Base-by-base conservation (phyloP, 1,140 invertebrate genomes). In the Drosophila fuyamai region DNA sequence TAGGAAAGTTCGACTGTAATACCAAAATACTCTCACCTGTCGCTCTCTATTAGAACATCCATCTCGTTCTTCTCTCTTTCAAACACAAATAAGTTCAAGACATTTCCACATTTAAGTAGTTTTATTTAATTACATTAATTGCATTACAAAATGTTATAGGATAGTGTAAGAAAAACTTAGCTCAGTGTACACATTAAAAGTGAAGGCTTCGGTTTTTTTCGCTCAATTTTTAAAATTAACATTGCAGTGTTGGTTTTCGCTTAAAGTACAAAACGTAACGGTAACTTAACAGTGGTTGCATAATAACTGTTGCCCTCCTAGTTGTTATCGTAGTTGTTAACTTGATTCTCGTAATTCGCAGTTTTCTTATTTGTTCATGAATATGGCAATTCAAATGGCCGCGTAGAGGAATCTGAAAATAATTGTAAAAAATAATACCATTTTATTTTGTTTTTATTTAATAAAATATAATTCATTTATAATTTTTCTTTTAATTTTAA, bases 51-150 rank as follows among this genome's bases (percentile, higher is more conserved):
- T 66, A 44, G 38, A 66, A 6, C 9, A 16, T 12, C 14, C 36
- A n/a, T 44, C 38, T 60, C 27, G 5, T 12, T 43, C 10, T 27
- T 29, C 16, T 35, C 48, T 36, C 7, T 61, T 10, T 53, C 10
- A 13, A 62, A 0, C 16, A 7, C 12, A 55, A 66, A 60, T 27
- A 53, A 40, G 57, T 53, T 59, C 47, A 32, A 61, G 43, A 59
- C 12, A 58, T 60, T 51, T 57, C 47, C 65, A 76, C 72, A 67
- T 82, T 82, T 79, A 82, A 82, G 79, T 85, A 82, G 76, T 83
- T 83, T 68, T 79, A 77, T 88, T 83, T 86, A 83, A 79, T 89
- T 89, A 89, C 74, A 89, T 88, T 83, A 83, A 88, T 86, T 85
- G 78, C 73, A 78, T 81, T 85, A 78, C 61, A 68, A 81, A 78